phyloP scores from a whole-genome alignment of 2,113 vertebrate species.

The Xyliphius kryptos region DNA sequence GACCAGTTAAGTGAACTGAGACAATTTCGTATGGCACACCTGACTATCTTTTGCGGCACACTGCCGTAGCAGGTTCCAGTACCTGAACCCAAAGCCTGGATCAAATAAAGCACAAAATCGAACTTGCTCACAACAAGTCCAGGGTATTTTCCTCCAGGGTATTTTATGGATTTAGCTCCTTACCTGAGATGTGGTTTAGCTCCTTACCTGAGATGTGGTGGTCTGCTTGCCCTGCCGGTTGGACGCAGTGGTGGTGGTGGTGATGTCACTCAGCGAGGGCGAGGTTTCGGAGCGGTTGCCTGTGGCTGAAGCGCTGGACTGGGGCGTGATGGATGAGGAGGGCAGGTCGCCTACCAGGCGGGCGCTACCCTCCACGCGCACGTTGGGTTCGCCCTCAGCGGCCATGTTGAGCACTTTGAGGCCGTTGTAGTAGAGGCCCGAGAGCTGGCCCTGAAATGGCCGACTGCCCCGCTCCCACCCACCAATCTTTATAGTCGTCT shows the following conservation, averaged over 20 bases:
- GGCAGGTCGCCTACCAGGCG: slow-evolving; percentile 97
- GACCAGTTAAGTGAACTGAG: too few species aligned
- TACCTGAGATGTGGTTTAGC: slow-evolving; percentile 37
- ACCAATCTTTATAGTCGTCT: slow-evolving; percentile 96
- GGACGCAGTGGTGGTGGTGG: slow-evolving; percentile 84
- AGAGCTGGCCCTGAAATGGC: slow-evolving; percentile 97
- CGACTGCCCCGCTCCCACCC: slow-evolving; percentile 78
- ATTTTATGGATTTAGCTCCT: too few species aligned
- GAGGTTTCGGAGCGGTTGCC: slow-evolving; percentile 95
- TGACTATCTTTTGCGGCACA: too few species aligned
- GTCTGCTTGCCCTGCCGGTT: slow-evolving; percentile 85
- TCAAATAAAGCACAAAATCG: too few species aligned
- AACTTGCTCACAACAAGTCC: too few species aligned
- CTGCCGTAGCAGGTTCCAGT: too few species aligned
- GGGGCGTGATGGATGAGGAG: slow-evolving; percentile 93
- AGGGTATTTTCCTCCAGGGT: too few species aligned
- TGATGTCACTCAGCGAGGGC: slow-evolving; percentile 91
- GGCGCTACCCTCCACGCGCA: slow-evolving; percentile 91
- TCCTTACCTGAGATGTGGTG: slow-evolving; percentile 66
- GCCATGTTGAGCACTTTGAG: slow-evolving; percentile 99
- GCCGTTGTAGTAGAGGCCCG: slow-evolving; percentile 98
- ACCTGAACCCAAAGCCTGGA: too few species aligned
- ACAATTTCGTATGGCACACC: too few species aligned
- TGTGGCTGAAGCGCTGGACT: slow-evolving; percentile 91
- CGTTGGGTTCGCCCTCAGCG: slow-evolving; percentile 92